Conservation (phyloP, 2,888 invertebrate species). For the Amphimallon solstitiale region DNA sequence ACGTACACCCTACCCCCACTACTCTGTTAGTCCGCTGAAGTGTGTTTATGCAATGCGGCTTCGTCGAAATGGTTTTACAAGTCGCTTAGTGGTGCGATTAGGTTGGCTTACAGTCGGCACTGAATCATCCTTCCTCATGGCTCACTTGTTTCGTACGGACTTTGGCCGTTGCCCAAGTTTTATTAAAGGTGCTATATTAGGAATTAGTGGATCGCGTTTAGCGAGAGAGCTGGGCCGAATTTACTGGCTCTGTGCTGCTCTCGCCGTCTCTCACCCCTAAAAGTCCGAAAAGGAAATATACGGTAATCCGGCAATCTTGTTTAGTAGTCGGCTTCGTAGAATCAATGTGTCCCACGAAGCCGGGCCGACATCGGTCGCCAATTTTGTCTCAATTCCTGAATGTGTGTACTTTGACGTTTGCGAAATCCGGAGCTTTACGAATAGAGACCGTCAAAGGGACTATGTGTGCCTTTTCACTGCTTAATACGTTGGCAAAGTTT, state of each 20-base stretch:
- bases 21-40: conserved; percentile 26
- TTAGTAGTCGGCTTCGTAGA: conserved; percentile 15
- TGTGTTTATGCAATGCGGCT: conserved; percentile 43
- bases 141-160: conserved; percentile 45
- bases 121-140: conserved; percentile 51
- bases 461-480: no score
- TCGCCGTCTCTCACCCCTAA: neutral
- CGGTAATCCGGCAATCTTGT: conserved; percentile 24
- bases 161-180: conserved; percentile 50
- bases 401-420: conserved; percentile 17
- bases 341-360: neutral
- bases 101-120: conserved; percentile 49
- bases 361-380: neutral
- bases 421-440: neutral
- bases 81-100: conserved; percentile 51
- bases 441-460: conserved; percentile 8
- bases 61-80: conserved; percentile 47
- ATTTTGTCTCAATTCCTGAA: conserved; percentile 16
- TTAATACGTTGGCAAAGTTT: no score
- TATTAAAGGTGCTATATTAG: conserved; percentile 46
- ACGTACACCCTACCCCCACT: conserved; percentile 11
- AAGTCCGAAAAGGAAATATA: neutral
- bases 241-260: conserved; percentile 5
- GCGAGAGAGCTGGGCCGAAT: conserved; percentile 25
- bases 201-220: conserved; percentile 39